phyloP scores from a whole-genome alignment of 2,797 vertebrate genomes.

The Pyrocephalus nanus region DNA sequence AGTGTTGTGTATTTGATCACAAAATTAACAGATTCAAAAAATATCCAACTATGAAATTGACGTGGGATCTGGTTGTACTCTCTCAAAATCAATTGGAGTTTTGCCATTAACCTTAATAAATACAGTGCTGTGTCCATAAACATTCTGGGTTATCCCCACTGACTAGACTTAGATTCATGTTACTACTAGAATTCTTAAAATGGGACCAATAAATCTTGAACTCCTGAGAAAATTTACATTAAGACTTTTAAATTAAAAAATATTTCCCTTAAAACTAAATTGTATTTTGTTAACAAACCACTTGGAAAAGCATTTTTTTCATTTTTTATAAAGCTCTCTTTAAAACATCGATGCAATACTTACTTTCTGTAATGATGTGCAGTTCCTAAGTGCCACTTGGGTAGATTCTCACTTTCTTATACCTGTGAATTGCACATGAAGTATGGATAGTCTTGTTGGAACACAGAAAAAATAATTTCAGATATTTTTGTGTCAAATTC shows the following conservation, averaged over 20 bases:
- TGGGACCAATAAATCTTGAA: neutral
- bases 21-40: neutral
- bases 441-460: neutral
- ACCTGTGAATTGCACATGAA: neutral
- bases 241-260: neutral
- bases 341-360: neutral
- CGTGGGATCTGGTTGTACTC: neutral
- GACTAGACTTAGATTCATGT: neutral
- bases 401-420: neutral
- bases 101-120: neutral
- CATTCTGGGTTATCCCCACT: neutral
- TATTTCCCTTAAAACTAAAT: neutral
- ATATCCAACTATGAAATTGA: neutral
- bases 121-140: neutral
- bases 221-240: neutral
- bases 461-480: neutral
- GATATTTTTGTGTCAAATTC: neutral
- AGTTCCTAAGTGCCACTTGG: neutral
- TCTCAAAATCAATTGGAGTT: neutral
- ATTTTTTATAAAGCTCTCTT: neutral
- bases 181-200: slow-evolving; percentile 16
- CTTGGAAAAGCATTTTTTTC: neutral
- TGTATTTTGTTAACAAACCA: neutral
- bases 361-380: neutral
- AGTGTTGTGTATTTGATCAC: neutral